Evolutionary conservation across 2,113 vertebrate species (phyloP), one percentile per base, ranked within the genome.

Genomic region (Archilochus colubris): DNA sequence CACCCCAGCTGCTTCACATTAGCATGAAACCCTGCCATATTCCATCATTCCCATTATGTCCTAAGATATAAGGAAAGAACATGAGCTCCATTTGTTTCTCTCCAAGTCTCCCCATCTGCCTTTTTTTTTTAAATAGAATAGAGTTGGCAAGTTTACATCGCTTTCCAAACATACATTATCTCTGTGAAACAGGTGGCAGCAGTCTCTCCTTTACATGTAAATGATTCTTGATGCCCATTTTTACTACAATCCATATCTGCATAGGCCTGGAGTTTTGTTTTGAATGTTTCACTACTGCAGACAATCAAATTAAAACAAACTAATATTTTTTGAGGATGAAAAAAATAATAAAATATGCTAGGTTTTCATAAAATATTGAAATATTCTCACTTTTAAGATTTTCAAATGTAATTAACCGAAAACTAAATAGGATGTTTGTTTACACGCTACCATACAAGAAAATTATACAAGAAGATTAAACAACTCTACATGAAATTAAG

Each of bases 161-260:
- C 81, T 96, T 97, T 91, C 93, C 86, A 96, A 97, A 94, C 86
- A 93, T 23, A 0, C 79, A 97, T 96, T 97, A 98, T 97, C 97
- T 98, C 95, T 82, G 81, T 82, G 92, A 96, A 97, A 98, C 96
- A 97, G 96, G 97, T 97, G 94, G 96, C 90, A 91, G 94, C 68
- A 94, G 92, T 50, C 59, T 61, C 93, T 97, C 94, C 93, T 96
- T 93, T 92, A 97, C 86, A 98, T 96, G 95, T 93, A 96, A 96
- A 97, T 87, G 66, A 93, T 91, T 92, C 88, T 81, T 30, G 85
- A 95, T 57, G 85, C 85, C 93, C 93, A 72, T 75, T 93, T 94
- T 95, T 97, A 91, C 92, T 12, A 91, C 80, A 96, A 59, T 72
- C 80, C 36, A 3, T 91, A 91, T 94, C 79, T 92, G 81, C 88